A percentile compares a stretch with the other conserved stretches of the same genome.
Conservation (phyloP, 2,113 vertebrate species). For the Trogon surrucura region DNA sequence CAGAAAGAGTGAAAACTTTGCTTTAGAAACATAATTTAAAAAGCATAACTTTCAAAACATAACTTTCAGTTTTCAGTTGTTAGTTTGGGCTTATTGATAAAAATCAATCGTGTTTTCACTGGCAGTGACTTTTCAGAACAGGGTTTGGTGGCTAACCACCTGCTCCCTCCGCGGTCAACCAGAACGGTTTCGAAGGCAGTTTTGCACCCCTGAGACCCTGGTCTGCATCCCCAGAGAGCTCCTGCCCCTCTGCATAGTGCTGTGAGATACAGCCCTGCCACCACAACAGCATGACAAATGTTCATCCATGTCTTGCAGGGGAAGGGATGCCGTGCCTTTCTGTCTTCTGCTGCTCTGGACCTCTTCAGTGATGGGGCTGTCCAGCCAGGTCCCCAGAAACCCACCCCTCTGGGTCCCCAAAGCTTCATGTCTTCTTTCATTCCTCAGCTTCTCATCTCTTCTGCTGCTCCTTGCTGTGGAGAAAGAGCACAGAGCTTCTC, state of each 20-base stretch:
- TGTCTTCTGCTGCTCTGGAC: neutral
- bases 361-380: neutral
- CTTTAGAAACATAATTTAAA: neutral
- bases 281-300: accelerated
- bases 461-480: neutral
- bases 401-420: neutral
- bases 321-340: neutral
- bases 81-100: constrained; percentile 21
- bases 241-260: neutral
- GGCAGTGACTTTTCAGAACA: neutral
- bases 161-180: neutral
- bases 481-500: neutral
- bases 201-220: neutral
- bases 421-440: neutral
- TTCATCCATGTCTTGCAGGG: accelerated
- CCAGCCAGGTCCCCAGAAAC: neutral
- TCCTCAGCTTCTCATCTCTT: neutral
- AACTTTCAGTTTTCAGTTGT: constrained; percentile 4
- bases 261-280: neutral
- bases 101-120: neutral
- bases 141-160: constrained; percentile 24
- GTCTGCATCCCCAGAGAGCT: neutral
- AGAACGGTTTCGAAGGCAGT: neutral
- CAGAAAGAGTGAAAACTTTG: neutral
- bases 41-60: neutral